A percentile compares a stretch with the other conserved stretches of the same genome.
phyloP scores from a whole-genome alignment of 1,140 invertebrate genomes.

The Carcinoscorpius rotundicauda region DNA sequence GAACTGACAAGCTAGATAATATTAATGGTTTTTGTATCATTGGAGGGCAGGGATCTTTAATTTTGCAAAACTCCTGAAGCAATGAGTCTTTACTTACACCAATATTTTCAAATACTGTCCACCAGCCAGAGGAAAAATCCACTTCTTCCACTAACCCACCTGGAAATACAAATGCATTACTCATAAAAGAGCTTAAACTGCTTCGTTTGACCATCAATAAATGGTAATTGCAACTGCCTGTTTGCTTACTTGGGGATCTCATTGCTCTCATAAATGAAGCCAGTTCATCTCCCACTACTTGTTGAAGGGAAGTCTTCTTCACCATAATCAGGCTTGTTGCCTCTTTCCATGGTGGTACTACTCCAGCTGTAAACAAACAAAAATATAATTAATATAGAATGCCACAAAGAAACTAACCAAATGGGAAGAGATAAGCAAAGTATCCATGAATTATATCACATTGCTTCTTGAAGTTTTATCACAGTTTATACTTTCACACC shows the following conservation, averaged over 20 bases:
- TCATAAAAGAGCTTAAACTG: slow-evolving; percentile 48
- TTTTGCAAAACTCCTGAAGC: slow-evolving; percentile 6
- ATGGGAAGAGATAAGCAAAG: too few species aligned
- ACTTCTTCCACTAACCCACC: slow-evolving; percentile 54
- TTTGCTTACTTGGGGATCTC: slow-evolving; percentile 7
- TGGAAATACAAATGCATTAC: slow-evolving; percentile 65
- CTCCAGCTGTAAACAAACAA: slow-evolving; percentile 9
- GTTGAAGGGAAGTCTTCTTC: slow-evolving; percentile 23
- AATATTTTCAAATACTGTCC: slow-evolving; percentile 43
- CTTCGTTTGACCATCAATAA: slow-evolving; percentile 52
- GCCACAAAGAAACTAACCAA: too few species aligned
- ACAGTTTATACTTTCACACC: too few species aligned
- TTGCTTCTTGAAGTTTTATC: too few species aligned
- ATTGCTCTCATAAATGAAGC: slow-evolving; percentile 9
- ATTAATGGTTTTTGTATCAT: slow-evolving; percentile 23
- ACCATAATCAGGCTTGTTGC: slow-evolving; percentile 35
- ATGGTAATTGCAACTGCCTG: slow-evolving; percentile 33
- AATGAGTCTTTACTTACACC: slow-evolving; percentile 18
- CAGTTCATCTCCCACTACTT: slow-evolving; percentile 21
- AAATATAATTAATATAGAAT: not conserved
- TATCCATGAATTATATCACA: too few species aligned
- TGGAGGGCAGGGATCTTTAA: slow-evolving; percentile 23
- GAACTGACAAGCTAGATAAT: slow-evolving; percentile 4
- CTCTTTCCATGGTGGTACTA: slow-evolving; percentile 31
- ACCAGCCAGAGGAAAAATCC: slow-evolving; percentile 58